Evolutionary conservation across 2,113 vertebrate species (phyloP), one percentile per base, ranked within the genome.

Genomic region (Rhinoptilus africanus): DNA sequence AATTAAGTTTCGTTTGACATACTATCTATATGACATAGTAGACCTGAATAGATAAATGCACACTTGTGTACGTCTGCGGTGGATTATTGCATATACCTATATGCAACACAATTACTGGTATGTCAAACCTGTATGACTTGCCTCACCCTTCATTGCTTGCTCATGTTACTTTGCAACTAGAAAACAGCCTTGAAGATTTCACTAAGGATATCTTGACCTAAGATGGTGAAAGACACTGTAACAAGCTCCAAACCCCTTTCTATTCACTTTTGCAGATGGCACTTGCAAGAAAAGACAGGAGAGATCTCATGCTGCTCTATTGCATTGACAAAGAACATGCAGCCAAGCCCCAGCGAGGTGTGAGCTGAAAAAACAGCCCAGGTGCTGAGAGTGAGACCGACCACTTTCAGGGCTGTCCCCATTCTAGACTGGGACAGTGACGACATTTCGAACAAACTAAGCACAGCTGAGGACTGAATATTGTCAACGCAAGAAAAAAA

Each of bases 301-400:
- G 53, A 37, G 20, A 28, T 12, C 1, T 0, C 8, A 0, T 6
- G 11, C 15, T 73, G 59, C n/a, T 82, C 35, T 22, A 4, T 24
- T 34, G 20, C 12, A 9, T 3, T 53, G 53, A 26, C 20, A 17
- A 59, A 35, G 88, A 89, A 53, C 0, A 0, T 2, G 23, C 5
- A 3, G 1, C 47, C 23, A 78, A 66, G 14, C 10, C 26, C 19
- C 21, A 43, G 16, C 1, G 6, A 80, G 34, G 14, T 14, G 16
- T 18, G 30, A 75, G 12, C 19, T 82, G 51, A 45, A 47, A 88
- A 56, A 48, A 37, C 21, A 50, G 12, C 19, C 34, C 62, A 24
- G 10, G 30, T 53, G n/a, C 23, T 82, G 34, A 60, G 28, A 82
- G 17, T 26, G 35, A 51, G 24, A 68, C 19, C 0, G 0, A 15